Conservation (phyloP, 2,888 invertebrate species). For the Rhogogaster chlorosoma region DNA sequence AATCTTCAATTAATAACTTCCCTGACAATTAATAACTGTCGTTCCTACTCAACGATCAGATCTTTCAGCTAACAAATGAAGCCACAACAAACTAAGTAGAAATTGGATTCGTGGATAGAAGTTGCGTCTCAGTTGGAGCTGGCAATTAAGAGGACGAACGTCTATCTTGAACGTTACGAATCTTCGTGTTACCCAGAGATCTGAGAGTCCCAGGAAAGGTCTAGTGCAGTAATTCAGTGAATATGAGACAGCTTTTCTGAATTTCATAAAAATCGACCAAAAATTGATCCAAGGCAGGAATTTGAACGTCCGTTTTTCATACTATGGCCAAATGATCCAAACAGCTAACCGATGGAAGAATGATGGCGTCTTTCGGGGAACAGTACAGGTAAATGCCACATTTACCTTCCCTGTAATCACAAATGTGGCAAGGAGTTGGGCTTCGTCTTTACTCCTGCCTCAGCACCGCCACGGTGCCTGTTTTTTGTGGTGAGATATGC, state of each 20-base stretch:
- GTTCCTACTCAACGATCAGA: background rate
- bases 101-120: background rate
- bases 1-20: background rate
- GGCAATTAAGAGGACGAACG: background rate
- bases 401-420: conserved; percentile 15
- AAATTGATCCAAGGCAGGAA: background rate
- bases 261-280: background rate
- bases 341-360: background rate
- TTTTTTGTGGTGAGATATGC: conserved; percentile 20
- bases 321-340: background rate
- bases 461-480: conserved; percentile 6
- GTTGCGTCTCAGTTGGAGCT: background rate
- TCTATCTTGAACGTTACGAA: background rate
- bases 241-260: background rate
- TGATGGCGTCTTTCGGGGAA: conserved; percentile 17
- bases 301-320: background rate
- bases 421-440: conserved; percentile 32
- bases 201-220: background rate
- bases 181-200: background rate
- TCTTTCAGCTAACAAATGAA: background rate
- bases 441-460: background rate
- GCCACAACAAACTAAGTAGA: background rate
- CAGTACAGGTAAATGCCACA: background rate
- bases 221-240: background rate
- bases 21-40: background rate